Evolutionary conservation across 2,888 invertebrate genomes (phyloP).

Genomic region (Drosophila borealis): DNA sequence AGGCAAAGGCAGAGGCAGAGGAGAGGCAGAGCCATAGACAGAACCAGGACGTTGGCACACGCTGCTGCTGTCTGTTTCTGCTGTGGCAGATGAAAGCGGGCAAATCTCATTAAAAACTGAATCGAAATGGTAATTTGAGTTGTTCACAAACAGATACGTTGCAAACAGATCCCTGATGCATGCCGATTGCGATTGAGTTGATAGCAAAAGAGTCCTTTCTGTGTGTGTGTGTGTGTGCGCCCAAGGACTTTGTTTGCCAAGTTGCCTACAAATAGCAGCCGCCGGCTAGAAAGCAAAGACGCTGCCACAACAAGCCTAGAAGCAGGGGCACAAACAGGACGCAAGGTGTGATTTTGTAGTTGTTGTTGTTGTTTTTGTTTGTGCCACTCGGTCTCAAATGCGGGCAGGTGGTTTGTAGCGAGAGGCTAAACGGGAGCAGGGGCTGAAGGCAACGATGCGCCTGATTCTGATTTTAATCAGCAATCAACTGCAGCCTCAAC

Average conservation of each 20-base stretch:
- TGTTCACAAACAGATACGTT: constrained; percentile 67
- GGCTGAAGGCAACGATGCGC: neutral
- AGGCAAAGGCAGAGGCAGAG: neutral
- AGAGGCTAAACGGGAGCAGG: neutral
- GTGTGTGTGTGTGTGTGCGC: constrained; percentile 25
- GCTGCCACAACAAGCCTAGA: constrained; percentile 30
- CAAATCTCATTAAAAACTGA: constrained; percentile 80
- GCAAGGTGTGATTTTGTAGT: constrained; percentile 73
- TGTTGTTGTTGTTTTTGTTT: constrained; percentile 39
- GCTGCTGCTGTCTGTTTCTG: neutral
- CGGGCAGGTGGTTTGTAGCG: constrained; percentile 62
- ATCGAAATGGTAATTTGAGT: constrained; percentile 80
- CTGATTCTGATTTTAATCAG: constrained; percentile 30
- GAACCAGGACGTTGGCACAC: neutral
- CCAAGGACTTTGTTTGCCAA: constrained; percentile 69
- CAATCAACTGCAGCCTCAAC: constrained; percentile 10
- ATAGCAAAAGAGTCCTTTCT: constrained; percentile 42
- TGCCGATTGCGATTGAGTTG: constrained; percentile 59
- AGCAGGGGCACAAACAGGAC: constrained; percentile 41
- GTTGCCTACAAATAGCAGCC: constrained; percentile 53
- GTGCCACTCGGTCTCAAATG: constrained; percentile 54
- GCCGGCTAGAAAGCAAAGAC: constrained; percentile 32
- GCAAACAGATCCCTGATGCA: constrained; percentile 47
- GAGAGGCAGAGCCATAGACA: neutral
- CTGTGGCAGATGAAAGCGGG: constrained; percentile 58